Percentiles rank a stretch among this genome's conserved stretches.
These are phyloP conservation scores for Fistularia commersonii DNA, from an alignment of 2,797 vertebrate genomes.

Conservation along the genomic window DNA sequence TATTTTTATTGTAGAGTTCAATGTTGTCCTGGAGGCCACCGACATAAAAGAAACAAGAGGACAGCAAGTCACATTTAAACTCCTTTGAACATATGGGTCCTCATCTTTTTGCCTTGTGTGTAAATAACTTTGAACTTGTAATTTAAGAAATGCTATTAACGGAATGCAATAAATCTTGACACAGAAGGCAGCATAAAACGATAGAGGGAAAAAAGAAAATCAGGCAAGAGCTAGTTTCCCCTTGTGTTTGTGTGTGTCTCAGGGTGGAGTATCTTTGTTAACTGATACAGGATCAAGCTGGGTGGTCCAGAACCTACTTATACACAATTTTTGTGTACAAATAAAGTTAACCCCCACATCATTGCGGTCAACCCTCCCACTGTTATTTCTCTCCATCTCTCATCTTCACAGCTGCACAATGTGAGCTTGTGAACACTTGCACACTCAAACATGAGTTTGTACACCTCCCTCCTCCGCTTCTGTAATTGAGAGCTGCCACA, in stretches of 20 bases:
- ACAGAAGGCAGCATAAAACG: constrained; percentile 54
- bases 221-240: constrained; percentile 45
- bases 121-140: constrained; percentile 76
- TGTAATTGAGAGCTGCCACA: constrained; percentile 23
- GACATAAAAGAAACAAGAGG: constrained; percentile 61
- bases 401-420: constrained; percentile 60
- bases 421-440: constrained; percentile 49
- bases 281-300: constrained; percentile 70
- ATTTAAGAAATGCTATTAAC: constrained; percentile 74
- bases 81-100: constrained; percentile 42
- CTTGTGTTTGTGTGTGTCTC: constrained; percentile 29
- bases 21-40: constrained; percentile 9
- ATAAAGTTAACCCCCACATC: constrained; percentile 77
- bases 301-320: constrained; percentile 68
- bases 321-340: constrained; percentile 81
- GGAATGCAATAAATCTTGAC: constrained; percentile 79
- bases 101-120: constrained; percentile 70
- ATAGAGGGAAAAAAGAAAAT: constrained; percentile 24
- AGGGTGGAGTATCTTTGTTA: constrained; percentile 63
- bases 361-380: constrained; percentile 71
- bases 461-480: constrained; percentile 23
- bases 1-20: no score
- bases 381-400: constrained; percentile 49
- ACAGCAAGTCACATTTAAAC: constrained; percentile 52
- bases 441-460: background rate